Base-by-base conservation (phyloP, 2,113 vertebrate genomes). In the Nymphicus hollandicus region DNA sequence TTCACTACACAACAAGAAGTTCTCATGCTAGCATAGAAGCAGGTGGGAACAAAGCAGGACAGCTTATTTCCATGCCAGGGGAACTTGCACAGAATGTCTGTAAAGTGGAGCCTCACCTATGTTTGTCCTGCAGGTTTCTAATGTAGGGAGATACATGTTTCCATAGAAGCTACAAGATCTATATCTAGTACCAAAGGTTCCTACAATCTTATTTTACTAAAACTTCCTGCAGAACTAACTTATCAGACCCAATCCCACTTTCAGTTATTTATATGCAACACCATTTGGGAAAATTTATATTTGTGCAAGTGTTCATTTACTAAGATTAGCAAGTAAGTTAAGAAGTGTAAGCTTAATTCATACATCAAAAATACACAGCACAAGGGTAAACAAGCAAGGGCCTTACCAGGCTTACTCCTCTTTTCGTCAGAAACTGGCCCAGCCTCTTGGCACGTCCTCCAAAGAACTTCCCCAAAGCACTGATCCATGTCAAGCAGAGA, bases 401-500 rank as follows among this genome's bases (percentile, higher is more conserved):
- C 66, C 98, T 97, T 98, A 99, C 99, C 98, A 99, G 94, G 90
- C 99, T 98, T 88, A 99, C 97, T 10, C 99, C 99, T 98, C 98
- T 99, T 97, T 98, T 99, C 2, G 98, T 99, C 53, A 99, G 98
- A 97, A 98, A 99, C 87, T 99, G 98, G 82, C 99, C 99, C 89
- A 99, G 93, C 92, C 99, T 98, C 97, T 99, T 99, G 87, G 99
- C 99, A 88, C 99, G 98, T 88, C 99, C 99, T 25, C 99, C 99
- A 46, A 99, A 99, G 97, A 99, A 99, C 98, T 99, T 99, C 46
- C 99, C 99, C 65, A 99, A 97, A 94, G 99, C 99, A 85, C 99
- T 99, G 98, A 99, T 99, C 99, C 99, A 99, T 0, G 99, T 99
- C 82, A 99, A 98, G 94, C 99, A 99, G 63, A 99, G 97, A 0